phyloP scores from a whole-genome alignment of 1,140 invertebrate species.

The Leguminivora glycinivorella region DNA sequence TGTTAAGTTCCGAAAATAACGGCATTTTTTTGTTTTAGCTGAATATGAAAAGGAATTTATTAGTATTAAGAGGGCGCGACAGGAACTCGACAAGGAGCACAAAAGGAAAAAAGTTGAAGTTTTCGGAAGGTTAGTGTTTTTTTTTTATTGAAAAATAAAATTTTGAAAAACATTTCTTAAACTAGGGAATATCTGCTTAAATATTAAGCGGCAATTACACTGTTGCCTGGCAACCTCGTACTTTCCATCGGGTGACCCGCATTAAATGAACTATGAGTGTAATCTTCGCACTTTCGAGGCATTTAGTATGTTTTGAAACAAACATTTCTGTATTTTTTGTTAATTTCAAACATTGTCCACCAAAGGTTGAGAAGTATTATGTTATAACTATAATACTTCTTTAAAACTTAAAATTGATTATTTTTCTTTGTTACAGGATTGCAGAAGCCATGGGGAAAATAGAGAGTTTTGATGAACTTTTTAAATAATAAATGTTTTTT shows the following conservation, averaged over 20 bases:
- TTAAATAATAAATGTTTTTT: constrained; percentile 3
- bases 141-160: not conserved
- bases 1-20: too few species aligned
- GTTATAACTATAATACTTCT: too few species aligned
- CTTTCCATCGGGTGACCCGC: too few species aligned
- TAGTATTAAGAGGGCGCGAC: constrained; percentile 32
- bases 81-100: constrained; percentile 35
- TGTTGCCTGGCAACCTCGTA: too few species aligned
- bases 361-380: too few species aligned
- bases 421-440: constrained; percentile 31
- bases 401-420: not conserved
- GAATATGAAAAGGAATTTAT: constrained; percentile 31
- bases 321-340: too few species aligned
- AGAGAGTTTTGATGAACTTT: constrained; percentile 1
- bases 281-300: too few species aligned
- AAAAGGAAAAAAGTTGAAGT: constrained; percentile 36
- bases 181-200: too few species aligned
- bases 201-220: too few species aligned
- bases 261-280: too few species aligned
- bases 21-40: not conserved
- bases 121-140: constrained; percentile 28
- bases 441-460: constrained; percentile 29
- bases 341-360: too few species aligned
- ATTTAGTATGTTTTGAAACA: too few species aligned
- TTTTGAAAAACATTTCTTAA: not conserved